phyloP scores from a whole-genome alignment of 2,888 invertebrate genomes.

The Incurvaria masculella region DNA sequence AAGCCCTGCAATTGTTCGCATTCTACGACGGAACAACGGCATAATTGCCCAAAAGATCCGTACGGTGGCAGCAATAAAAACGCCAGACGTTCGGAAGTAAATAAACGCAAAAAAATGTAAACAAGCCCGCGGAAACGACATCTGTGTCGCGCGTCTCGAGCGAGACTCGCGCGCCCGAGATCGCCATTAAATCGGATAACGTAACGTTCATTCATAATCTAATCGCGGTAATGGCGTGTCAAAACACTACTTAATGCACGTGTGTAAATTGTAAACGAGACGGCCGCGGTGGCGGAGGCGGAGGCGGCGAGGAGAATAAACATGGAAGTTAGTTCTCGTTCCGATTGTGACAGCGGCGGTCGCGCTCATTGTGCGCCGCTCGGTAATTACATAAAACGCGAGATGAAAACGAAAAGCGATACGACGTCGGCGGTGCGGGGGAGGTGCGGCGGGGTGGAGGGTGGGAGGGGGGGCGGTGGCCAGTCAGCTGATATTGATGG shows the following conservation, averaged over 20 bases:
- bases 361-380: not conserved
- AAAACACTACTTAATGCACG: constrained; percentile 7
- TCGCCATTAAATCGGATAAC: constrained; percentile 25
- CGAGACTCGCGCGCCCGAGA: too few relatives aligned
- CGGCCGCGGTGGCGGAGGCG: not conserved
- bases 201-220: constrained; percentile 35
- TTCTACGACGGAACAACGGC: too few relatives aligned
- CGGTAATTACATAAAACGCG: not conserved
- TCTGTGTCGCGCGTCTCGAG: not conserved
- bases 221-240: constrained; percentile 23
- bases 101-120: too few relatives aligned
- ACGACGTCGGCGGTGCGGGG: not conserved
- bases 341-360: not conserved
- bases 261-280: not conserved
- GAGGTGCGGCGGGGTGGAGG: not conserved
- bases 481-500: not conserved
- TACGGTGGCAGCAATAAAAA: too few relatives aligned
- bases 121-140: too few relatives aligned
- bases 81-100: too few relatives aligned
- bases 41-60: too few relatives aligned
- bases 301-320: not conserved
- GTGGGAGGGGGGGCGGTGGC: not conserved
- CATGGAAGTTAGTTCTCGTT: not conserved
- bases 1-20: too few relatives aligned
- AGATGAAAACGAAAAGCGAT: not conserved